A percentile compares a stretch with the other conserved stretches of the same genome.
These are phyloP conservation scores for Anas platyrhynchos DNA, from an alignment of 2,113 vertebrate species.

Conservation along the genomic window DNA sequence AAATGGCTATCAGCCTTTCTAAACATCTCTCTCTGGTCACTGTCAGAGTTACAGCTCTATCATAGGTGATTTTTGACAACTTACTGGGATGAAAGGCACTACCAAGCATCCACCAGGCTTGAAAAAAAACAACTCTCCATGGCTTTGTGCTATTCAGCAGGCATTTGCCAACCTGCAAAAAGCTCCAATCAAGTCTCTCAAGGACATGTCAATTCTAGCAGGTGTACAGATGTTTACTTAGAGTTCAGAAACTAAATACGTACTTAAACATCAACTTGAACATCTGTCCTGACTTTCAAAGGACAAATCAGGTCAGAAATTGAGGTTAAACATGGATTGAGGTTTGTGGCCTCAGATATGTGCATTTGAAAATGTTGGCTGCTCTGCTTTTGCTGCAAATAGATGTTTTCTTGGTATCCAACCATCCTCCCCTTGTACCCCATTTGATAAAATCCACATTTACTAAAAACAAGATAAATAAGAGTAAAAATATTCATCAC, in stretches of 20 bases:
- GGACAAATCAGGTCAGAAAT: not conserved
- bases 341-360: not conserved
- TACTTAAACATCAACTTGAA: not conserved
- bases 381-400: not conserved
- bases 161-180: not conserved
- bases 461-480: not conserved
- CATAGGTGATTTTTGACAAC: not conserved
- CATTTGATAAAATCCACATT: not conserved
- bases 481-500: not conserved
- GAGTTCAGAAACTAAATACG: not conserved
- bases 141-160: not conserved
- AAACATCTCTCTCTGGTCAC: not conserved
- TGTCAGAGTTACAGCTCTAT: not conserved
- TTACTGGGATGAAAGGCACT: not conserved
- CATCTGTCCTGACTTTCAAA: not conserved
- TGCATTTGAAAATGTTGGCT: not conserved
- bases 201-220: not conserved
- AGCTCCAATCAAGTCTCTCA: not conserved
- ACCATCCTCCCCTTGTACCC: not conserved
- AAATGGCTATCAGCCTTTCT: not conserved
- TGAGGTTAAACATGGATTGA: slow-evolving; percentile 42
- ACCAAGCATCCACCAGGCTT: not conserved
- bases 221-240: not conserved
- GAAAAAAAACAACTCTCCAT: not conserved
- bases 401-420: not conserved